Evolutionary conservation across 2,888 invertebrate species (phyloP), one percentile per base, ranked within the genome.

Genomic region (Mythimna impura): DNA sequence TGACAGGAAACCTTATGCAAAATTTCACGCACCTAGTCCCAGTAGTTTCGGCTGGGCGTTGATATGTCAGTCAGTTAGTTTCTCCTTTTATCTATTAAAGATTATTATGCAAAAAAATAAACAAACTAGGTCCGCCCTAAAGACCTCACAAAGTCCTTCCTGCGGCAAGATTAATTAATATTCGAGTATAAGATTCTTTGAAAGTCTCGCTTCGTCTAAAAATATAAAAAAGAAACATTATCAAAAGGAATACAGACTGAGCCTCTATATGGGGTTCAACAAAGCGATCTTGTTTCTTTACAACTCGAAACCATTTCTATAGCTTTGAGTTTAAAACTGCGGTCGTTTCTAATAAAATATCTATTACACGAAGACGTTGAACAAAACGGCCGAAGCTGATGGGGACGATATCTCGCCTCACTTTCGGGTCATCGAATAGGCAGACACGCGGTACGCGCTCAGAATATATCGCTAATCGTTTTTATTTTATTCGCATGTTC

Each of bases 401-500:
- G 22, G 20, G 47, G 47, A 66, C 63, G 65, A 80, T 70, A 72
- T 66, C 66, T 67, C 55, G 70, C 64, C 62, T 74, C 66, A 79
- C 36, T 74, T 73, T 71, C 40, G 61, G 63, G 72, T 73, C 78
- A 81, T 73, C 73, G 67, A 60, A 65, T 73, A 76, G 65, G 60
- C 61, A 65, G 75, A 76, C 66, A 81, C 57, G 66, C 67, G 66
- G 67, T 63, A 80, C 80, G 75, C 77, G 76, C 34, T 68, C 76
- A 80, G 70, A 81, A 86, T 86, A 78, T 83, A 78, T 77, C 73
- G 54, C 80, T 85, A 81, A 81, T 82, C 67, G 78, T 80, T 84
- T 84, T 82, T 86, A 84, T 80, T 86, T 88, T 81, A 83, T 82
- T 84, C 76, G 81, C 80, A 81, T 82, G 81, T 83, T 79, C 77